Base-by-base conservation (phyloP, 1,140 invertebrate species). In the Pseudachorutes palmiensis region DNA sequence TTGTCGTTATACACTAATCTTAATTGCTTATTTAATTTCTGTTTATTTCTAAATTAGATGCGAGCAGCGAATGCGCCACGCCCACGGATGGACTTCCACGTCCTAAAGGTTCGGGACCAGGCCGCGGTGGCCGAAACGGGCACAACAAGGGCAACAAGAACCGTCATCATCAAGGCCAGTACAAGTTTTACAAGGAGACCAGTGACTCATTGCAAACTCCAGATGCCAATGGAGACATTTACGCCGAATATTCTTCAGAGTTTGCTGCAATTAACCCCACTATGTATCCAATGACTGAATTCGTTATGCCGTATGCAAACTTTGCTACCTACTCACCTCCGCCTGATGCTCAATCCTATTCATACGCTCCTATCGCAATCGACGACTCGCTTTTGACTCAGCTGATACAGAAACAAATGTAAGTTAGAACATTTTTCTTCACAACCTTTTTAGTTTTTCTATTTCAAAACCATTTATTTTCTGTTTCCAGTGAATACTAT, bases 401-500 rank as follows among this genome's bases (percentile, higher is more conserved):
- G 16, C 45, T 70, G 5, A 41, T 70, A 14, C 36, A 58, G 36
- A 67, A 67, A 24, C 69, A 70, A 64, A 67, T 70, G 69, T 70
- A 65, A 70, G 69, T 67, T 45, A 45, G 36, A 12, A 45, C 19
- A 45, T 45, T 45, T 45, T 45, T 45, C 19, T 45, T n/a, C n/a
- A n/a, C n/a, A n/a, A n/a, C n/a, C n/a, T n/a, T n/a, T n/a, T n/a
- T n/a, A n/a, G n/a, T n/a, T n/a, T n/a, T n/a, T n/a, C n/a, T n/a
- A n/a, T n/a, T n/a, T n/a, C n/a, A n/a, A n/a, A n/a, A n/a, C n/a
- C n/a, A n/a, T n/a, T n/a, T n/a, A n/a, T n/a, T n/a, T n/a, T n/a
- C n/a, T n/a, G n/a, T n/a, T 83, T 86, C 33, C 80, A 97, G 94
- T 78, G 96, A 99, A 82, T 99, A 98, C 81, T 99, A 99, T 83